Evolutionary conservation across 1,140 invertebrate species (phyloP).

Genomic region (Dysdera silvatica): DNA sequence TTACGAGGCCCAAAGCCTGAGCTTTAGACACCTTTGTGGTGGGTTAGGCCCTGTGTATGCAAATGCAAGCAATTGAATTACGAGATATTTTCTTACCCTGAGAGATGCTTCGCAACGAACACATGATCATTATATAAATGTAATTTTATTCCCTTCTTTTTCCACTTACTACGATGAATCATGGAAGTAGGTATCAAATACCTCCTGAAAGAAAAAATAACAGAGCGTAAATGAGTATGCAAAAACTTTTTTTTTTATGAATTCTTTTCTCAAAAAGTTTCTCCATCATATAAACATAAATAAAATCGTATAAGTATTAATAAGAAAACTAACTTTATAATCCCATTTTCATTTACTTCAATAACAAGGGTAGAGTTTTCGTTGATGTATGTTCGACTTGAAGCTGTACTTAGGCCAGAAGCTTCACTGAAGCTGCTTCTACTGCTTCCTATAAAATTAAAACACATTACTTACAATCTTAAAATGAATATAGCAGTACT

Average conservation of each 20-base stretch:
- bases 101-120: conserved; percentile 87
- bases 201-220: conserved; percentile 53
- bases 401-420: conserved; percentile 69
- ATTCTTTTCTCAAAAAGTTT: not conserved
- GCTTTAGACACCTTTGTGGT: no score
- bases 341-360: conserved; percentile 79
- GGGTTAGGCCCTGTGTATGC: no score
- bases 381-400: conserved; percentile 80
- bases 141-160: conserved; percentile 81
- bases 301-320: not conserved
- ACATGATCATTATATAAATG: conserved; percentile 93
- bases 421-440: conserved; percentile 75
- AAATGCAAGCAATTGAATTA: no score
- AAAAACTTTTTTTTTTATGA: no score
- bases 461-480: no score
- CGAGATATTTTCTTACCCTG: conserved; percentile 67
- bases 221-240: no score
- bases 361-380: conserved; percentile 82
- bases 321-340: conserved; percentile 59
- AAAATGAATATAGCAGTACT: no score
- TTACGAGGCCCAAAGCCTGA: no score
- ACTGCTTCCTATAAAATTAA: conserved; percentile 17
- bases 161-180: conserved; percentile 76
- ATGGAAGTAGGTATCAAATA: conserved; percentile 80
- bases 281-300: not conserved